phyloP scores from a whole-genome alignment of 2,888 invertebrate genomes.

The Galerucella pusilla region DNA sequence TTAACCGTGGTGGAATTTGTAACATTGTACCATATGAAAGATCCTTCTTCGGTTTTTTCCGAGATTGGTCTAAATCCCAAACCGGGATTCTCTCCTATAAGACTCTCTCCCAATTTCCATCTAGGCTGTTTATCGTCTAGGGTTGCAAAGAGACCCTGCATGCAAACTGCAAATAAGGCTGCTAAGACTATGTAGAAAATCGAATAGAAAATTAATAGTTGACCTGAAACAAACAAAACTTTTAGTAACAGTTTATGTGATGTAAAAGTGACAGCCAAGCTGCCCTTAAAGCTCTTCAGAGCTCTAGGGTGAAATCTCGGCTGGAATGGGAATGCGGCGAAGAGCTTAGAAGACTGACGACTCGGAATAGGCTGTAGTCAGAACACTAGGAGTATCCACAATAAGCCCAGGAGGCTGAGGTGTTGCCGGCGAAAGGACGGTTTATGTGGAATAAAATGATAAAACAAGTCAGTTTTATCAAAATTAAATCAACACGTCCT shows the following conservation, averaged over 20 bases:
- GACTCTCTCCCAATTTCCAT: slow-evolving; percentile 79
- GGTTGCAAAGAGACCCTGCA: slow-evolving; percentile 82
- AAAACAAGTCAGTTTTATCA: too few relatives aligned
- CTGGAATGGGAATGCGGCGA: too few relatives aligned
- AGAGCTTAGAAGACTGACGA: too few relatives aligned
- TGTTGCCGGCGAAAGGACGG: too few relatives aligned
- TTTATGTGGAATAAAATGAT: too few relatives aligned
- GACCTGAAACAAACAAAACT: slow-evolving; percentile 71
- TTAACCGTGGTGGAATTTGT: slow-evolving; percentile 67
- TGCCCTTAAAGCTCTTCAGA: too few relatives aligned
- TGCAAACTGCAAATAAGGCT: slow-evolving; percentile 86
- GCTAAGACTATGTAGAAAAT: slow-evolving; percentile 89
- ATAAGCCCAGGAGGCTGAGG: too few relatives aligned
- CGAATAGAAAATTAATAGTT: slow-evolving; percentile 85
- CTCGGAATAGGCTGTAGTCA: too few relatives aligned
- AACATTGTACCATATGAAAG: slow-evolving; percentile 71
- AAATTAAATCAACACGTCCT: too few relatives aligned
- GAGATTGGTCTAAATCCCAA: slow-evolving; percentile 74
- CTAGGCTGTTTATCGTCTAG: slow-evolving; percentile 77
- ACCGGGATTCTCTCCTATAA: slow-evolving; percentile 78
- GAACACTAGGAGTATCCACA: too few relatives aligned
- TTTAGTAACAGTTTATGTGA: background rate
- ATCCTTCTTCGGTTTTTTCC: slow-evolving; percentile 68
- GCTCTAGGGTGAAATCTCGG: too few relatives aligned
- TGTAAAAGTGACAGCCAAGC: too few relatives aligned